These are phyloP conservation scores for Pempheris klunzingeri DNA, from an alignment of 2,797 vertebrate genomes.

Conservation along the genomic window DNA sequence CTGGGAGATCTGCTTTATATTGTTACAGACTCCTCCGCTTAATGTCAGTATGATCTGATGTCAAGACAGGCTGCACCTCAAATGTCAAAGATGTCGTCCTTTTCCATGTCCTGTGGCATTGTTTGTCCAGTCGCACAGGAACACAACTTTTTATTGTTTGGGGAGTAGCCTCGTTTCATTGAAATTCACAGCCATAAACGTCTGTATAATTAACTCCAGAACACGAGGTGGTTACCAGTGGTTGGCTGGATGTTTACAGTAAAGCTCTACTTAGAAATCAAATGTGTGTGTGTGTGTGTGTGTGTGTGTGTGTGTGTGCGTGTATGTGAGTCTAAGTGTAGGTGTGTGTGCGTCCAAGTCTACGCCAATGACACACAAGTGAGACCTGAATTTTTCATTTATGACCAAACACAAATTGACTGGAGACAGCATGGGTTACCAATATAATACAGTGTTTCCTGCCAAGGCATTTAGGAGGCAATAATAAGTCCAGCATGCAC, in stretches of 20 bases:
- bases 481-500: slow-evolving; percentile 72
- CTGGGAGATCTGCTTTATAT: slow-evolving; percentile 77
- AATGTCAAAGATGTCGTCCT: slow-evolving; percentile 61
- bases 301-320: slow-evolving; percentile 28
- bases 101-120: slow-evolving; percentile 64
- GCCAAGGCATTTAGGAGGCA: slow-evolving; percentile 75
- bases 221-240: slow-evolving; percentile 75
- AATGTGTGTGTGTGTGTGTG: slow-evolving; percentile 50
- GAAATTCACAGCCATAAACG: slow-evolving; percentile 81
- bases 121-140: slow-evolving; percentile 72
- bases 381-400: slow-evolving; percentile 78
- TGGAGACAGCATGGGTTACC: slow-evolving; percentile 74
- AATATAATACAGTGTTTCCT: slow-evolving; percentile 71
- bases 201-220: slow-evolving; percentile 86
- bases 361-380: slow-evolving; percentile 71
- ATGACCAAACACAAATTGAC: slow-evolving; percentile 77
- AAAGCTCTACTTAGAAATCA: slow-evolving; percentile 77
- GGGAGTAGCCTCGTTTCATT: slow-evolving; percentile 78
- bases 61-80: slow-evolving; percentile 60
- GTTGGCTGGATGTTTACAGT: slow-evolving; percentile 80
- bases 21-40: slow-evolving; percentile 39
- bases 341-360: slow-evolving; percentile 44
- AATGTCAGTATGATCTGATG: slow-evolving; percentile 72
- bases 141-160: slow-evolving; percentile 73
- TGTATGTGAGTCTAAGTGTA: slow-evolving; percentile 9